Evolutionary conservation across 2,113 vertebrate genomes (phyloP).

Genomic region (Mormyrus lacerda): DNA sequence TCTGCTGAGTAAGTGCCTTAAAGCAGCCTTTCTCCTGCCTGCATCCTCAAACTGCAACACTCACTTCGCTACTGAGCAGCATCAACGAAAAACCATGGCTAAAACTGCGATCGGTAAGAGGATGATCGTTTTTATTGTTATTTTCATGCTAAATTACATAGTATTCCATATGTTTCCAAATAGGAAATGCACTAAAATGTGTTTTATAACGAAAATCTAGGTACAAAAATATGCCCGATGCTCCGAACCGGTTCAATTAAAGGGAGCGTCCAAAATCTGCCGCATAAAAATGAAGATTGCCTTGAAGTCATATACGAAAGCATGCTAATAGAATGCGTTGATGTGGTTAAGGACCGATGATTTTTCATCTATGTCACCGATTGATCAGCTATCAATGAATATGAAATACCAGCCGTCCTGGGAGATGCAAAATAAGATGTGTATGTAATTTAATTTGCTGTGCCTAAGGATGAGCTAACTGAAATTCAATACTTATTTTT

Average conservation of each 20-base stretch:
- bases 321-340: neutral
- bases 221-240: neutral
- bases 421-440: neutral
- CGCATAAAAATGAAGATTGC: constrained; percentile 13
- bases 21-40: constrained; percentile 45
- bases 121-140: neutral
- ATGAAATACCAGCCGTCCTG: neutral
- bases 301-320: neutral
- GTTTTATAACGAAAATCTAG: neutral
- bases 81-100: constrained; percentile 55
- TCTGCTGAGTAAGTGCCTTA: constrained; percentile 64
- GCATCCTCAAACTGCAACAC: constrained; percentile 45
- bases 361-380: neutral
- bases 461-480: neutral
- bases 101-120: constrained; percentile 63
- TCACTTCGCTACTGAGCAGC: constrained; percentile 30
- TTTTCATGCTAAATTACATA: neutral
- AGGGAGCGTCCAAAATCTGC: constrained; percentile 22
- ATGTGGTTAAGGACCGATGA: neutral
- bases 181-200: neutral
- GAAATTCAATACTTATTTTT: neutral
- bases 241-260: constrained; percentile 3
- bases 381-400: neutral
- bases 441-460: neutral
- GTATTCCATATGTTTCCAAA: neutral